Percentiles rank a stretch among this genome's conserved stretches.
Evolutionary conservation across 2,888 invertebrate genomes (phyloP).

Genomic region (Amaurobius ferox): DNA sequence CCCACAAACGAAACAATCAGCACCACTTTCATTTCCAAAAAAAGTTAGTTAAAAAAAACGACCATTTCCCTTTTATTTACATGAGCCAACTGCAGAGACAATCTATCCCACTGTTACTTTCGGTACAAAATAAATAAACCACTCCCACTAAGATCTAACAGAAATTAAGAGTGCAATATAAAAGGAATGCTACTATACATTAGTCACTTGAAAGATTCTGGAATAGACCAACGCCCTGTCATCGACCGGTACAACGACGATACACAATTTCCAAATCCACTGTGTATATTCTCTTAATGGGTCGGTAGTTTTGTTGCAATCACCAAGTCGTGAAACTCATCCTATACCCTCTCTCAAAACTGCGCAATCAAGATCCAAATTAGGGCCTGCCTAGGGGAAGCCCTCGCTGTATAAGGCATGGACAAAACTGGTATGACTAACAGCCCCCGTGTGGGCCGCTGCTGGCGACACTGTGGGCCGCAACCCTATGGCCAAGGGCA

Average conservation of each 20-base stretch:
- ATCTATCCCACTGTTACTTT: too few species aligned
- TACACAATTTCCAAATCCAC: neutral
- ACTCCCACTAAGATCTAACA: too few species aligned
- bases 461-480: slow-evolving; percentile 36
- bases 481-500: slow-evolving; percentile 42
- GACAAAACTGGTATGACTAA: slow-evolving; percentile 16
- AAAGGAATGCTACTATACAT: too few species aligned
- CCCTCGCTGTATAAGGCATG: slow-evolving; percentile 13
- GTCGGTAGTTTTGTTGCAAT: neutral
- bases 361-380: slow-evolving; percentile 15
- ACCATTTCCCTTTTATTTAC: too few species aligned
- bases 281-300: neutral
- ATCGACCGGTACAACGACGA: neutral
- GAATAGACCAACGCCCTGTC: neutral
- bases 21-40: too few species aligned
- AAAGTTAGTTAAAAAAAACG: too few species aligned
- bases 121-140: too few species aligned
- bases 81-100: too few species aligned
- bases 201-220: too few species aligned
- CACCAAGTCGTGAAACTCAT: neutral
- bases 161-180: too few species aligned
- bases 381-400: slow-evolving; percentile 26
- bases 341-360: neutral
- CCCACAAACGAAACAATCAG: too few species aligned
- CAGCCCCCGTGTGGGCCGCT: slow-evolving; percentile 32